Evolutionary conservation across 2,113 vertebrate genomes (phyloP), one percentile per base, ranked within the genome.

Genomic region (Protomyctophum bolini): DNA sequence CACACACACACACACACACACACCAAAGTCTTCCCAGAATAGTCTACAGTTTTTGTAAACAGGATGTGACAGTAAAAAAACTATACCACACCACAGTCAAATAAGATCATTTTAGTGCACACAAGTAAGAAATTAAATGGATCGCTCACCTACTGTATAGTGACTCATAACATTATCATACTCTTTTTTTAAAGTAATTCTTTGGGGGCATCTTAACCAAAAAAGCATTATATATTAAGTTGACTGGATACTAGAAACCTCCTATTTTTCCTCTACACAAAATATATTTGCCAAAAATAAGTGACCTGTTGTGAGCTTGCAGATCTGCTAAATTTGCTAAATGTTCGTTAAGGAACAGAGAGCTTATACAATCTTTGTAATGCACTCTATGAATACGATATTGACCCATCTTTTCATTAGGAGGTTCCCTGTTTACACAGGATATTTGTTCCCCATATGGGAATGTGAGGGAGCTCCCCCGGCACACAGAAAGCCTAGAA

Each of bases 381-480:
- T 41, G 1, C 33, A 41, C 33, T 41, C 33, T 3, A 41, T 6
- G 33, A 73, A 81, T 60, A 52, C 58, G 72, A 82, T 59, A 60
- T 15, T 21, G 15, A 10, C 56, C 68, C 63, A 28, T 10, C 66
- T 50, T 59, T 70, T 51, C 11, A 46, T 68, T 80, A 65, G 59
- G 8, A 66, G 63, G 29, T 7, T 75, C 63, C 70, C 52, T 83
- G 79, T 68, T 88, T 84, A 48, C 81, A 87, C 73, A 79, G 71
- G 56, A 48, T 88, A 75, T 91, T 90, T 91, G 81, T 73, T 77
- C 65, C 75, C 75, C 56, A 67, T 86, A 81, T 87, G 76, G 83
- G 86, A 88, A 87, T 87, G 78, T 67, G 54, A 57, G 76, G 65
- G 33, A 15, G 66, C 76, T 75, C 7, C 29, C 46, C 29, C 48